Percentiles rank a stretch among this genome's conserved stretches.
Conservation (phyloP, 2,797 vertebrate genomes). For the Thripadectes ignobilis region DNA sequence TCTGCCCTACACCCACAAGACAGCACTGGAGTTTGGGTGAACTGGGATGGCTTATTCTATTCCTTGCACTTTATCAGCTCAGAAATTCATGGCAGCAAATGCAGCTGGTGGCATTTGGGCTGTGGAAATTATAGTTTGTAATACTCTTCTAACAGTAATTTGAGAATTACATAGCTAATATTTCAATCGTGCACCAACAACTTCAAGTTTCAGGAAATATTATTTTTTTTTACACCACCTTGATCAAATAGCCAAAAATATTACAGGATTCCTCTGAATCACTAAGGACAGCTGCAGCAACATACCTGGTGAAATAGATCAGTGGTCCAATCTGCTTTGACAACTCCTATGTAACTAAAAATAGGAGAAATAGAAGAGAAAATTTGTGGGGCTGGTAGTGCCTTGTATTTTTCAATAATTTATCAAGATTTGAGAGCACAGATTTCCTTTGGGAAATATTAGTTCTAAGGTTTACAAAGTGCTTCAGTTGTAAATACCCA, state of each 20-base stretch:
- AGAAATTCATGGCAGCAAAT: background rate
- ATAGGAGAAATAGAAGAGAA: constrained; percentile 27
- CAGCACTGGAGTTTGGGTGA: background rate
- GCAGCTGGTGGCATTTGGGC: constrained; percentile 4
- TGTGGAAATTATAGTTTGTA: background rate
- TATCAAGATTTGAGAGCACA: constrained; percentile 69
- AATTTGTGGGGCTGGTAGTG: constrained; percentile 42
- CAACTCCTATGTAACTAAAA: constrained; percentile 25
- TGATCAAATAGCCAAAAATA: background rate
- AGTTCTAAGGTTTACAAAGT: constrained; percentile 79
- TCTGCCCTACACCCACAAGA: background rate
- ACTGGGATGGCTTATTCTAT: background rate
- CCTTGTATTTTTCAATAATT: constrained; percentile 71
- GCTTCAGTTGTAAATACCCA: constrained; percentile 78
- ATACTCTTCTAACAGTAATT: background rate
- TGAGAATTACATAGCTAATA: background rate
- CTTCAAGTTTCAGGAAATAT: background rate
- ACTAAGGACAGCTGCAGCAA: background rate
- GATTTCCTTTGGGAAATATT: constrained; percentile 79
- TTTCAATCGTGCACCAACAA: background rate
- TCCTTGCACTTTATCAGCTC: background rate
- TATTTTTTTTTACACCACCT: background rate
- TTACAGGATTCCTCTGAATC: background rate
- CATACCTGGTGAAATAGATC: background rate
- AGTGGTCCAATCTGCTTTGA: background rate